Conservation (phyloP, 2,113 vertebrate genomes). For the Columba livia region DNA sequence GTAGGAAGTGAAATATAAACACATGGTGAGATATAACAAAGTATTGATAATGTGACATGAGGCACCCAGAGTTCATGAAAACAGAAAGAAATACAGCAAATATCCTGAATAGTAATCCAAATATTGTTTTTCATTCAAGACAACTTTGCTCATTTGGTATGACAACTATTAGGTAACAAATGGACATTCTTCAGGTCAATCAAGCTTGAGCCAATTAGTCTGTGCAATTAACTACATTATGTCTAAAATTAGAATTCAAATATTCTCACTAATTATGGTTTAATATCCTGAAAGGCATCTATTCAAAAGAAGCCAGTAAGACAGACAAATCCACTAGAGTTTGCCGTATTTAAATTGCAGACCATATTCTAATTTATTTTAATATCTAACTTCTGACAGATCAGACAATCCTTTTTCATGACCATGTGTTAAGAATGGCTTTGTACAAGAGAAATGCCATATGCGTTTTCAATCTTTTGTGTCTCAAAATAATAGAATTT, state of each 20-base stretch:
- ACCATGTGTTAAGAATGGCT: not conserved
- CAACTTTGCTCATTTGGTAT: not conserved
- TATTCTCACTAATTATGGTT: not conserved
- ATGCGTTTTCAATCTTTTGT: not conserved
- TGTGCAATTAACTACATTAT: not conserved
- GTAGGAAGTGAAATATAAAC: not conserved
- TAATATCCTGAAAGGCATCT: not conserved
- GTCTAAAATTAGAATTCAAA: not conserved
- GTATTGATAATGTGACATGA: not conserved
- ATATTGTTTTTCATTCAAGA: not conserved
- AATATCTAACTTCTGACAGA: not conserved
- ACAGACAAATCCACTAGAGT: not conserved
- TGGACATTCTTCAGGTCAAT: not conserved
- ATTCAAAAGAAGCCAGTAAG: not conserved
- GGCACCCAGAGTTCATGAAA: not conserved
- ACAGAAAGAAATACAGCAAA: not conserved
- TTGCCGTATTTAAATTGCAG: not conserved
- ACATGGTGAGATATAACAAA: not conserved
- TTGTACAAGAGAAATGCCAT: not conserved
- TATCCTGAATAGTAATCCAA: not conserved
- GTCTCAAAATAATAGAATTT: not conserved
- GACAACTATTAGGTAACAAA: not conserved
- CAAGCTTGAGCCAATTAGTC: not conserved
- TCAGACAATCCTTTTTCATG: not conserved
- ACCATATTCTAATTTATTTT: not conserved